phyloP scores from a whole-genome alignment of 2,113 vertebrate species.

The Chiloscyllium plagiosum region DNA sequence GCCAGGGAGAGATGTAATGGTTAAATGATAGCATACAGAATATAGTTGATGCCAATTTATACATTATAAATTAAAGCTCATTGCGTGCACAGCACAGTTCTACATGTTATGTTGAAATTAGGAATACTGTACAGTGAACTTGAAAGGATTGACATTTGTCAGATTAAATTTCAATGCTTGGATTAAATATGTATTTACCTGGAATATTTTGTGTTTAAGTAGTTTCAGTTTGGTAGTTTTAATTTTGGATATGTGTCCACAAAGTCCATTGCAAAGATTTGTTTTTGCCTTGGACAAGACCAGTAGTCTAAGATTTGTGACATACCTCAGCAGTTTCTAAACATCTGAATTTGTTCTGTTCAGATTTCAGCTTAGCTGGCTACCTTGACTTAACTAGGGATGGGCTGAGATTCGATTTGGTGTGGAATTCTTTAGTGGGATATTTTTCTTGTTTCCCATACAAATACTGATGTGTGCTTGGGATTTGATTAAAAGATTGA shows the following conservation, averaged over 20 bases:
- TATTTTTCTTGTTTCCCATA: not conserved
- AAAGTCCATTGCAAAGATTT: not conserved
- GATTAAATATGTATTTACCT: slow-evolving; percentile 1
- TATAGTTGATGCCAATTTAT: not conserved
- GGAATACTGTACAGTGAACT: not conserved
- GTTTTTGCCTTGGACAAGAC: not conserved
- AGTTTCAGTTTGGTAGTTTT: not conserved
- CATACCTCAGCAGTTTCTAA: not conserved
- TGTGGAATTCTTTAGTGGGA: not conserved
- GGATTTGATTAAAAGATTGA: not conserved
- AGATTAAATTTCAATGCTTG: not conserved
- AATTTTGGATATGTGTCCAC: not conserved
- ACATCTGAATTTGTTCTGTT: not conserved
- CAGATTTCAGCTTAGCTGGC: not conserved
- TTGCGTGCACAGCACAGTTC: not conserved
- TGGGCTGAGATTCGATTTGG: not conserved
- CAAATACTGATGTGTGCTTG: not conserved
- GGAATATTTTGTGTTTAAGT: not conserved
- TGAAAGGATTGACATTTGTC: not conserved
- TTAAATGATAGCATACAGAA: not conserved
- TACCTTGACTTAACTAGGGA: not conserved
- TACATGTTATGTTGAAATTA: not conserved
- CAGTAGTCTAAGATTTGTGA: slow-evolving; percentile 1
- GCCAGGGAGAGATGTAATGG: not conserved
- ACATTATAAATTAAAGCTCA: not conserved